phyloP scores from a whole-genome alignment of 2,113 vertebrate species.

The human (Homo sapiens) region GRCh38 chr2:225378501-225379000 shows the following conservation, averaged over 20 bases:
- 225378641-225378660: neutral
- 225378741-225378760: neutral
- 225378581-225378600: neutral
- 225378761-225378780: neutral
- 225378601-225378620: neutral
- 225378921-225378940: neutral
- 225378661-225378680: neutral
- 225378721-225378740: neutral
- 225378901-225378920: neutral
- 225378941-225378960: neutral
- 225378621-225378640: neutral
- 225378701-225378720: neutral
- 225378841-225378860: neutral
- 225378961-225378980: neutral
- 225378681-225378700: neutral
- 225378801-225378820: neutral
- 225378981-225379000: neutral
- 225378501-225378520: accelerated
- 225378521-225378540: neutral
- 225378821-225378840: neutral
- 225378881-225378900: neutral
- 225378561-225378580: neutral
- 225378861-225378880: neutral
- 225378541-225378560: neutral
- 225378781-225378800: neutral